Base-by-base conservation (phyloP, 2,797 vertebrate species). In the Tinamus major region DNA sequence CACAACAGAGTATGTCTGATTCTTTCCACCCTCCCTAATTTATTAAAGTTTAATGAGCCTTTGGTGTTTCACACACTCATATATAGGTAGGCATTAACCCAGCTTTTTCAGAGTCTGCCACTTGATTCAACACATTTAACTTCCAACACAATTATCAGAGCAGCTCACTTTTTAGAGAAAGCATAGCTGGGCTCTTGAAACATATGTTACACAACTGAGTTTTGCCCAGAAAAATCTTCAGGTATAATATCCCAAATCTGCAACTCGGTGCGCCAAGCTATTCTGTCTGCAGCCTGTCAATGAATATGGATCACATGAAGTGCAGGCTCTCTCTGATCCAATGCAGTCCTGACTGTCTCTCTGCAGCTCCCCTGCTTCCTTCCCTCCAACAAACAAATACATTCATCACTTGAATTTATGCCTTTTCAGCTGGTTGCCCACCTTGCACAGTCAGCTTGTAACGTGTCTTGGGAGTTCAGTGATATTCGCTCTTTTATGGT, bases 321-420 rank as follows among this genome's bases (percentile, higher is more conserved):
- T 12, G 11, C 37, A 18, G 29, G 27, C 63, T 71, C 2, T 0
- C 69, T 80, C 41, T 55, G 56, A 64, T 48, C 71, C 84, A 42
- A 2, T 1, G 17, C 31, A 31, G n/a, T 10, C 58, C 64, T 29
- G 37, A 51, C 41, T n/a, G 2, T 7, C 41, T 68, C 48, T 48
- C 48, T 86, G 68, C 51, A 88, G 79, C 26, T 10, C 84, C 87
- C 77, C 64, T 78, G 59, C 64, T 31, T 24, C 31, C 72, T 35
- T 75, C 79, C 59, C 65, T 37, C 91, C 75, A 44, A 4, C 61
- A 23, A 46, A 64, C 64, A 61, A 19, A 62, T 8, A 13, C 79
- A 64, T 68, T 19, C 75, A 61, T 10, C 88, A 5, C 64, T 31
- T 69, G 27, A 19, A 31, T 65, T 65, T 58, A 48, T 63, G 71